phyloP scores from a whole-genome alignment of 2,888 invertebrate genomes.

The Himalopsyche tibetana region DNA sequence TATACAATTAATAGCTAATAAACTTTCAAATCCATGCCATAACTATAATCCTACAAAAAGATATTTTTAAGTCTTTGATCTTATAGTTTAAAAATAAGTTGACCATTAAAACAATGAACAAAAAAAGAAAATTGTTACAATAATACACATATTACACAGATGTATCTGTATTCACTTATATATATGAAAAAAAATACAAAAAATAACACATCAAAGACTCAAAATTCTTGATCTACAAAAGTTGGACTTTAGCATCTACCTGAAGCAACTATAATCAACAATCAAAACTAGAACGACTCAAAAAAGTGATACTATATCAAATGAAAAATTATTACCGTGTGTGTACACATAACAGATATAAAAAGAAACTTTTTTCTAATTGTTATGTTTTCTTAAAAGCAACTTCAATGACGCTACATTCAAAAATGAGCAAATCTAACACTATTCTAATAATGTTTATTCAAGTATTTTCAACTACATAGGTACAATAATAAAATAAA shows the following conservation, averaged over 20 bases:
- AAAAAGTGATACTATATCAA: constrained; percentile 14
- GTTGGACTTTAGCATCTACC: constrained; percentile 40
- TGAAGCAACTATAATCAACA: constrained; percentile 52
- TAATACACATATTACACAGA: constrained; percentile 32
- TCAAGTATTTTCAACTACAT: constrained; percentile 43
- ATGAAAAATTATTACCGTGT: constrained; percentile 8
- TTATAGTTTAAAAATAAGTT: neutral
- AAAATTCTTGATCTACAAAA: constrained; percentile 51
- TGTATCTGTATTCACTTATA: constrained; percentile 21
- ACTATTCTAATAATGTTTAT: constrained; percentile 40
- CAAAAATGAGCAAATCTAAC: constrained; percentile 50
- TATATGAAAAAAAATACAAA: neutral
- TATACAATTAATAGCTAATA: constrained; percentile 59
- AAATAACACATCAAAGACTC: constrained; percentile 53
- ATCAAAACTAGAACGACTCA: constrained; percentile 46
- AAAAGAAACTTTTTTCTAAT: constrained; percentile 28
- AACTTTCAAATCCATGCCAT: constrained; percentile 61
- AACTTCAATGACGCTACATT: constrained; percentile 17
- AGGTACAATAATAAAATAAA: constrained; percentile 51
- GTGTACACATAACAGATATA: constrained; percentile 21
- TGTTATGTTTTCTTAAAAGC: constrained; percentile 14
- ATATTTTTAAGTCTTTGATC: constrained; percentile 59
- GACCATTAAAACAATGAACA: neutral
- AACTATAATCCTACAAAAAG: constrained; percentile 59
- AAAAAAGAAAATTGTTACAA: neutral